These are phyloP conservation scores for Neodiprion virginianus DNA, from an alignment of 1,140 invertebrate species.

Conservation along the genomic window DNA sequence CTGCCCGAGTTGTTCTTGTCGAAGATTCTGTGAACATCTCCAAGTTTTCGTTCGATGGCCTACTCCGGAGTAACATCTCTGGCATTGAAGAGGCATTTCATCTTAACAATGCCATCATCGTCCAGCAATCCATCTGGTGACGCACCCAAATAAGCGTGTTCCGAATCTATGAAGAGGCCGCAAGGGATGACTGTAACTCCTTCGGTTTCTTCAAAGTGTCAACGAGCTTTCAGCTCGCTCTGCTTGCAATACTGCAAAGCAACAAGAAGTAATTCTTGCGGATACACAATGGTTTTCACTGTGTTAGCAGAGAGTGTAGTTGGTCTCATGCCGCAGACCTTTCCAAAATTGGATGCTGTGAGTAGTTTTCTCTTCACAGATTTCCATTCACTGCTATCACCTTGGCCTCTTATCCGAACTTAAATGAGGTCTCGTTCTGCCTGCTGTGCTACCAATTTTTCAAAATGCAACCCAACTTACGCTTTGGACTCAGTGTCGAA, in stretches of 20 bases:
- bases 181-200: slow-evolving; percentile 37
- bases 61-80: slow-evolving; percentile 27
- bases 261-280: slow-evolving; percentile 25
- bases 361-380: slow-evolving; percentile 36
- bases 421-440: slow-evolving; percentile 31
- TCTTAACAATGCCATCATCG: slow-evolving; percentile 44
- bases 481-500: not conserved
- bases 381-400: slow-evolving; percentile 38
- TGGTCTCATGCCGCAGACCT: slow-evolving; percentile 36
- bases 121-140: slow-evolving; percentile 54
- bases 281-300: slow-evolving; percentile 37
- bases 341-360: slow-evolving; percentile 52
- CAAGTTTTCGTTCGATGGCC: slow-evolving; percentile 29
- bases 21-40: slow-evolving; percentile 26
- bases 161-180: slow-evolving; percentile 50
- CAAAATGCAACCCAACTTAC: not conserved
- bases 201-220: slow-evolving; percentile 31
- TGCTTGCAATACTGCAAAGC: slow-evolving; percentile 38
- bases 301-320: slow-evolving; percentile 32
- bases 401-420: slow-evolving; percentile 36
- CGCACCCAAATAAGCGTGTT: slow-evolving; percentile 45
- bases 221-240: slow-evolving; percentile 43
- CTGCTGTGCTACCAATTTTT: slow-evolving; percentile 18
- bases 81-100: slow-evolving; percentile 47
- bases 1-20: slow-evolving; percentile 23